phyloP scores from a whole-genome alignment of 1,140 invertebrate genomes.

The Trichonephila clavipes region DNA sequence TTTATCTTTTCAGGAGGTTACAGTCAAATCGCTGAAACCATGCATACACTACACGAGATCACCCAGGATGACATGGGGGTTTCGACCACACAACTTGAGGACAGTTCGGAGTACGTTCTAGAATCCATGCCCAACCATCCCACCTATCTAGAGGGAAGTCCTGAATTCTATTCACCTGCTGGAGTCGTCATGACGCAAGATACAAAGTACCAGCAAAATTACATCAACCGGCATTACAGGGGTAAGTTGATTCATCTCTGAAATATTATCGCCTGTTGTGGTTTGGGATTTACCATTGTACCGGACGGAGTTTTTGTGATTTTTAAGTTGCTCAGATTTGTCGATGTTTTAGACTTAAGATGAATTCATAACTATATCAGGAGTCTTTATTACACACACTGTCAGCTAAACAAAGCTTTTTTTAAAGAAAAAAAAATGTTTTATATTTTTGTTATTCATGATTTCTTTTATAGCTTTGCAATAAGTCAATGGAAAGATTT shows the following conservation, averaged over 20 bases:
- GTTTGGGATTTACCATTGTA: too few species aligned
- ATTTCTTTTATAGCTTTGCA: too few species aligned
- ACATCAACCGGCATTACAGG: slow-evolving; percentile 76
- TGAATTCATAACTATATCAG: too few species aligned
- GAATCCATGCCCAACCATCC: slow-evolving; percentile 80
- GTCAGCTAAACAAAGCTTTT: too few species aligned
- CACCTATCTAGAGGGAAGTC: slow-evolving; percentile 84
- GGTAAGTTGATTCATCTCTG: slow-evolving; percentile 45
- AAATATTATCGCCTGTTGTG: too few species aligned
- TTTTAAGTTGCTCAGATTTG: too few species aligned
- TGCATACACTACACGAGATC: slow-evolving; percentile 79
- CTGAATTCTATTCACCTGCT: slow-evolving; percentile 86
- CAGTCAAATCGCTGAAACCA: slow-evolving; percentile 80
- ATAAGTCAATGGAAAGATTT: too few species aligned
- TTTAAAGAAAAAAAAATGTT: too few species aligned
- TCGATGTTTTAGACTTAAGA: too few species aligned
- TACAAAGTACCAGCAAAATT: slow-evolving; percentile 80
- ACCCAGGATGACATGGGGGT: slow-evolving; percentile 78
- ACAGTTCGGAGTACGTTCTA: slow-evolving; percentile 85
- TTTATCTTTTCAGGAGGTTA: slow-evolving; percentile 81
- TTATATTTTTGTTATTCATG: too few species aligned
- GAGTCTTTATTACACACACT: too few species aligned
- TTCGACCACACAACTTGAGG: slow-evolving; percentile 83
- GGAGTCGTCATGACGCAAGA: slow-evolving; percentile 82
- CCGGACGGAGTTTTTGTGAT: too few species aligned